Evolutionary conservation across 2,797 vertebrate species (phyloP).

Genomic region (Melanogrammus aeglefinus): DNA sequence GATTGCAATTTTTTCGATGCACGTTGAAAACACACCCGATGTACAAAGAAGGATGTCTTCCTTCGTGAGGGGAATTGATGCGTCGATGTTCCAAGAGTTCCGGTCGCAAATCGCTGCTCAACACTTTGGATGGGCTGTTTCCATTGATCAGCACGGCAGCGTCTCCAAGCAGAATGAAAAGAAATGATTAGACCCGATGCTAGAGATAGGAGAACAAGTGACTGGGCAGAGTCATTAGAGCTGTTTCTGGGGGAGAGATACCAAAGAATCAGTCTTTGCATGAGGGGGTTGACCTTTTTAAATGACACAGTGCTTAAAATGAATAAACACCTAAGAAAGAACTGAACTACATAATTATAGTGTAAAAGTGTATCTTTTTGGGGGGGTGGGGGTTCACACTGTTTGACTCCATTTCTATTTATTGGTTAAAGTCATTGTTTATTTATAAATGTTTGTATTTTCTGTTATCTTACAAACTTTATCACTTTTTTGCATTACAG

Average conservation of each 20-base stretch:
- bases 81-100: no score
- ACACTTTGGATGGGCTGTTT: not conserved
- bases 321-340: not conserved
- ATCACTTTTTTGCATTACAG: no score
- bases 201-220: not conserved
- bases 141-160: not conserved
- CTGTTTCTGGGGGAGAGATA: not conserved
- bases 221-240: not conserved
- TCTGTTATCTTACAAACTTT: no score
- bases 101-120: not conserved
- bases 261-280: not conserved
- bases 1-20: no score
- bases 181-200: not conserved
- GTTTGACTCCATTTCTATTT: no score
- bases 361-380: not conserved
- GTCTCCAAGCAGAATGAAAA: not conserved
- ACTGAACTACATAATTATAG: not conserved
- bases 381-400: no score
- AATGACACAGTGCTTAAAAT: not conserved
- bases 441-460: no score
- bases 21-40: no score
- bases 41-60: no score
- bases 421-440: no score
- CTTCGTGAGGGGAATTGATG: no score
- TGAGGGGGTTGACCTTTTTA: not conserved